A percentile compares a stretch with the other conserved stretches of the same genome.
Evolutionary conservation across 2,797 vertebrate genomes (phyloP).

Genomic region (Dermochelys coriacea): DNA sequence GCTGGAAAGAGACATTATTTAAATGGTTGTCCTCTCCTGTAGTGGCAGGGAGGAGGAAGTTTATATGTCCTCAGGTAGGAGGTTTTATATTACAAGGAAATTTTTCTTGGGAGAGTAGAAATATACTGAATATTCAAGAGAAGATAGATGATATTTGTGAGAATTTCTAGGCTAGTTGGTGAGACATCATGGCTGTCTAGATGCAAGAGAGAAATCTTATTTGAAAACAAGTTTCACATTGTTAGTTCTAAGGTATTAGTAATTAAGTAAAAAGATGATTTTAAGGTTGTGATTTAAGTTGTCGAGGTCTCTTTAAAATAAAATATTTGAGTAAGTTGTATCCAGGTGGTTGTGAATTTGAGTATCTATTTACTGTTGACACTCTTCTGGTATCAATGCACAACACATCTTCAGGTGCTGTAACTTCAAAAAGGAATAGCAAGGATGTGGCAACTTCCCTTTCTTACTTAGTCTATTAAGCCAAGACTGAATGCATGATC

Average conservation of each 20-base stretch:
- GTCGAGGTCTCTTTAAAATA: not conserved
- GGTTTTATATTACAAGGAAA: not conserved
- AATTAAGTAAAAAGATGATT: not conserved
- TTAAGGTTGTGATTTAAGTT: not conserved
- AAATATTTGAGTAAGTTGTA: not conserved
- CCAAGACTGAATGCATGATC: not conserved
- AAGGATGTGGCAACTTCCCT: not conserved
- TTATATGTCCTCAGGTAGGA: not conserved
- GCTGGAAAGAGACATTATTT: not conserved
- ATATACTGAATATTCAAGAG: not conserved
- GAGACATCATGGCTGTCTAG: not conserved
- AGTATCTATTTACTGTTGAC: not conserved
- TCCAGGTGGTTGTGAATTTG: not conserved
- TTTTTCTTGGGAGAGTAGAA: not conserved
- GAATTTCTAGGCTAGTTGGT: not conserved
- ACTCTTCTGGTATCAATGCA: not conserved
- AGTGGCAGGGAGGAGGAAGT: not conserved
- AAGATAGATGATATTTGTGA: not conserved
- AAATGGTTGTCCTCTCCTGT: not conserved
- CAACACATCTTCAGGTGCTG: not conserved
- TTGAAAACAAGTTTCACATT: constrained; percentile 15
- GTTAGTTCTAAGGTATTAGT: constrained; percentile 26
- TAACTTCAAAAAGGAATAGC: not conserved
- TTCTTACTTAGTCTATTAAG: not conserved
- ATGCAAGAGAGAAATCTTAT: not conserved